phyloP scores from a whole-genome alignment of 2,113 vertebrate species.

The Neolamprologus brichardi region DNA sequence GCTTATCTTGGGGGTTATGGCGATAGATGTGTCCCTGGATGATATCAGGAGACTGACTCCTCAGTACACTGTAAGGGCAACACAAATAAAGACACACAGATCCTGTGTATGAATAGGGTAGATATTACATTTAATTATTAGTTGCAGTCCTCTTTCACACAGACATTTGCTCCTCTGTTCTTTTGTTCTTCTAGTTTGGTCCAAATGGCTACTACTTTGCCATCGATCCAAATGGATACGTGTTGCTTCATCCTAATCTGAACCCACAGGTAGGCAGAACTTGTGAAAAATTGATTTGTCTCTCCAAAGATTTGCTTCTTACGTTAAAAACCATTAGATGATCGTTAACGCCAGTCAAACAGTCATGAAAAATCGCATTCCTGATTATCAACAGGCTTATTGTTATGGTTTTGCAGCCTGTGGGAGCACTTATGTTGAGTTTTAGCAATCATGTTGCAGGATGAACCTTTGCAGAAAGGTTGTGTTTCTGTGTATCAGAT shows the following conservation, averaged over 20 bases:
- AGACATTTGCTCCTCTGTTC: background rate
- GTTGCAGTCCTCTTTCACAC: background rate
- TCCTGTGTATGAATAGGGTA: background rate
- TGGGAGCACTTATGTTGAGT: background rate
- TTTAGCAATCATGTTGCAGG: background rate
- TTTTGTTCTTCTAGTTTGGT: conserved; percentile 76
- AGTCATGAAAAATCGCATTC: background rate
- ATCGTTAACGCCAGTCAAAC: background rate
- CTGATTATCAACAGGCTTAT: background rate
- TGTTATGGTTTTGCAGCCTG: background rate
- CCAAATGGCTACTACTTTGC: conserved; percentile 98
- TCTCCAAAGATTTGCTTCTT: background rate
- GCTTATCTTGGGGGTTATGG: conserved; percentile 96
- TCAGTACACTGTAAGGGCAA: conserved; percentile 84
- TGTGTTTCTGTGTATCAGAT: background rate
- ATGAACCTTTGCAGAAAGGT: background rate
- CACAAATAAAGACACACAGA: background rate
- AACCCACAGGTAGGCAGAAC: conserved; percentile 82
- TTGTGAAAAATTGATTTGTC: background rate
- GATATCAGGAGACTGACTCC: conserved; percentile 95
- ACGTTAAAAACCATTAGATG: background rate
- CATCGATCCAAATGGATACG: conserved; percentile 96
- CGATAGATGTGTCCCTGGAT: conserved; percentile 91
- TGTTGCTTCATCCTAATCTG: conserved; percentile 94
- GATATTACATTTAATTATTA: background rate